phyloP scores from a whole-genome alignment of 2,113 vertebrate genomes.

The Pica pica region DNA sequence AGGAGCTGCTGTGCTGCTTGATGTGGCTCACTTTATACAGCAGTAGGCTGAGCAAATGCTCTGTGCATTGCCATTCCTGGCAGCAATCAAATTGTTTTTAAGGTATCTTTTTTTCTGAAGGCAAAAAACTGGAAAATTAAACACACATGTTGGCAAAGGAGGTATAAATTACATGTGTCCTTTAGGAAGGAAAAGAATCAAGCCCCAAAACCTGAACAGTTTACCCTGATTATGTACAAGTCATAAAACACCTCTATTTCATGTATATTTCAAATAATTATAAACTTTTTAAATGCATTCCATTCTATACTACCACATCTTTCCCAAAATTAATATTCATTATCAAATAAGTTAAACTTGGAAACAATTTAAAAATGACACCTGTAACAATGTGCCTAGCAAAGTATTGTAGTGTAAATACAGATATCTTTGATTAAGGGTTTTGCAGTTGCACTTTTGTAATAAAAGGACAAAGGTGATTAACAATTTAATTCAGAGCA shows the following conservation, averaged over 20 bases:
- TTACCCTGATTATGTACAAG: not conserved
- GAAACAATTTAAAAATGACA: not conserved
- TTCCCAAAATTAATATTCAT: not conserved
- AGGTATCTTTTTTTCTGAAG: not conserved
- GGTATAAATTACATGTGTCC: not conserved
- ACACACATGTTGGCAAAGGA: not conserved
- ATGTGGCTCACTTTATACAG: not conserved
- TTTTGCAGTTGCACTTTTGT: not conserved
- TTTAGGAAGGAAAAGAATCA: not conserved
- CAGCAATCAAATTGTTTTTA: not conserved
- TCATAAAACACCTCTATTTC: not conserved
- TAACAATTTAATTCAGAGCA: slow-evolving; percentile 78
- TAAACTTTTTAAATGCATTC: not conserved
- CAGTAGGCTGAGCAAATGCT: not conserved
- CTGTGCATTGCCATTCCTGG: not conserved
- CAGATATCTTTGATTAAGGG: not conserved
- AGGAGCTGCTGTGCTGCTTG: not conserved
- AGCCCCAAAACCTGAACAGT: not conserved
- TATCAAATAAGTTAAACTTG: not conserved
- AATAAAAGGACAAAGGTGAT: not conserved
- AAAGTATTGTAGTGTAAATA: not conserved
- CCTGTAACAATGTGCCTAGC: not conserved
- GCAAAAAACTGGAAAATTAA: not conserved
- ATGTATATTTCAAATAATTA: not conserved
- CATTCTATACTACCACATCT: not conserved